phyloP scores from a whole-genome alignment of 2,113 vertebrate genomes.

The Leucopternis melanops region DNA sequence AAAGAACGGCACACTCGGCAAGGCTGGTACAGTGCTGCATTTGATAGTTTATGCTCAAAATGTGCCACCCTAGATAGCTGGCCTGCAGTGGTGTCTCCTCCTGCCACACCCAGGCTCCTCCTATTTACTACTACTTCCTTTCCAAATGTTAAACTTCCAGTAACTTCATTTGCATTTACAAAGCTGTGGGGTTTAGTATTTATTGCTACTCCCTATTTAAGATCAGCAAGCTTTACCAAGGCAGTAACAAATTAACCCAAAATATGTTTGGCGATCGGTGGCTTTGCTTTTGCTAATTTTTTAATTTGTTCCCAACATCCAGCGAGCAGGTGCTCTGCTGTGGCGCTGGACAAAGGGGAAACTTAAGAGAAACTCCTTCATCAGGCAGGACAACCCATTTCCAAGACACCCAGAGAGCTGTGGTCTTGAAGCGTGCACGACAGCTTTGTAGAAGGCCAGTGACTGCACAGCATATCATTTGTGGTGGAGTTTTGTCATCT shows the following conservation, averaged over 20 bases:
- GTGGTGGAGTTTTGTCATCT: background rate
- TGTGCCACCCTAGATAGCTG: background rate
- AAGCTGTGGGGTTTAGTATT: background rate
- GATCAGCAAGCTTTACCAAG: background rate
- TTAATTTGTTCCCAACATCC: background rate
- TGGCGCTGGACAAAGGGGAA: background rate
- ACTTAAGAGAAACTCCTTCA: background rate
- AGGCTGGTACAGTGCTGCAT: background rate
- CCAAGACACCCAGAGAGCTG: background rate
- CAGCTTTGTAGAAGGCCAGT: background rate
- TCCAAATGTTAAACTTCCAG: background rate
- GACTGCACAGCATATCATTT: background rate
- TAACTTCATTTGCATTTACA: background rate
- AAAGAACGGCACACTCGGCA: rapidly evolving
- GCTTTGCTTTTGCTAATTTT: background rate
- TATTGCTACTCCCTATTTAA: background rate
- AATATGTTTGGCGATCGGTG: background rate
- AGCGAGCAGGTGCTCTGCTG: background rate
- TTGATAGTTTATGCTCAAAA: background rate
- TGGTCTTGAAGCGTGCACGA: rapidly evolving
- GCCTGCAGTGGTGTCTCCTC: background rate
- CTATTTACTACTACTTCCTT: background rate
- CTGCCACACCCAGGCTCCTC: background rate
- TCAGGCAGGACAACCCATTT: background rate
- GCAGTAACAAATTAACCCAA: background rate